phyloP scores from a whole-genome alignment of 1,140 invertebrate genomes.

The Tetragnatha versicolor region DNA sequence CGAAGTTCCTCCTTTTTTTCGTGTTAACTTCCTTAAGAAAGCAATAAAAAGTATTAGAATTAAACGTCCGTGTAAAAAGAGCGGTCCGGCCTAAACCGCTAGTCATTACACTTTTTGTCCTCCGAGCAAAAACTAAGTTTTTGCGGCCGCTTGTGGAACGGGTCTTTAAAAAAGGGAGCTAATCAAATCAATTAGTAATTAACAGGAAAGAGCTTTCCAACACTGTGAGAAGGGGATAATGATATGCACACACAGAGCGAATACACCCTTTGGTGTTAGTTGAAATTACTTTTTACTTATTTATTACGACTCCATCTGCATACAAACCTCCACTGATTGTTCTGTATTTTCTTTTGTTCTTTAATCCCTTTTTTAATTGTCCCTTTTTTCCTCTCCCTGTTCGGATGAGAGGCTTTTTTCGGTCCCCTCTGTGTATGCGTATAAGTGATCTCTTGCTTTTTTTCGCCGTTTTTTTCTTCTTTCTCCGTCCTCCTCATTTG shows the following conservation, averaged over 20 bases:
- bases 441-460: constrained; percentile 13
- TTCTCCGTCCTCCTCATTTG: constrained; percentile 12
- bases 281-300: constrained; percentile 55
- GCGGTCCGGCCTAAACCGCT: constrained; percentile 36
- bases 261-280: constrained; percentile 41
- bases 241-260: constrained; percentile 52
- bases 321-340: constrained; percentile 51
- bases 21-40: constrained; percentile 30
- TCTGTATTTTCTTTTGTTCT: constrained; percentile 37
- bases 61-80: constrained; percentile 44
- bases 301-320: constrained; percentile 54
- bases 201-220: constrained; percentile 46
- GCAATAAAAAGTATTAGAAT: constrained; percentile 52
- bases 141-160: background rate
- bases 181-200: constrained; percentile 56
- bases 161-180: constrained; percentile 25
- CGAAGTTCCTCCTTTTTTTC: constrained; percentile 8
- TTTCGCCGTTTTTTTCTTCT: constrained; percentile 2
- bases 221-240: constrained; percentile 35
- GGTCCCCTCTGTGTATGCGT: constrained; percentile 4
- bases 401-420: background rate
- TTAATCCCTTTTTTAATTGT: background rate
- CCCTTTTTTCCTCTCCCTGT: background rate
- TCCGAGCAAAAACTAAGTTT: constrained; percentile 11
- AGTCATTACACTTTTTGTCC: constrained; percentile 50